Evolutionary conservation across 2,797 vertebrate genomes (phyloP).

Genomic region (Fringilla coelebs): DNA sequence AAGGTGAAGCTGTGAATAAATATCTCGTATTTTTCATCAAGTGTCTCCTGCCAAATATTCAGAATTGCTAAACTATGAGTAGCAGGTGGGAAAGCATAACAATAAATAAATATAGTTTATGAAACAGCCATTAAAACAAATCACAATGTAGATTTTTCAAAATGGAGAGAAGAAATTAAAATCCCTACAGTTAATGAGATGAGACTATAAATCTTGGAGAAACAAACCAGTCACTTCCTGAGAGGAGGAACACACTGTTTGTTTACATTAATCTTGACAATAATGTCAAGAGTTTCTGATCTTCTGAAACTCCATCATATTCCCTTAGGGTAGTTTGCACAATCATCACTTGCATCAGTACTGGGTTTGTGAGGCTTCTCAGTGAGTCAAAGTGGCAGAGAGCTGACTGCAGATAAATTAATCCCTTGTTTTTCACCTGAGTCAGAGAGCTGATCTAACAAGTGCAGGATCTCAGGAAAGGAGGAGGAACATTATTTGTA

Average conservation of each 20-base stretch:
- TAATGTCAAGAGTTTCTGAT: neutral
- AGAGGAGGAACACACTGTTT: neutral
- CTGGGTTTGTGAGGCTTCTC: neutral
- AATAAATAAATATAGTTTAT: neutral
- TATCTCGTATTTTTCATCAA: neutral
- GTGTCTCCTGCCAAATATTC: neutral
- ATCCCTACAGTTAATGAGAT: neutral
- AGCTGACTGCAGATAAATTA: conserved; percentile 30
- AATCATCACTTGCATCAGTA: conserved; percentile 13
- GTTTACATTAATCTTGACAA: neutral
- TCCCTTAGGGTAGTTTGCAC: conserved; percentile 5
- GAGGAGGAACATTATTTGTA: neutral
- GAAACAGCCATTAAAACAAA: neutral
- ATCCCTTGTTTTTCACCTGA: conserved; percentile 17
- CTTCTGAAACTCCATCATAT: neutral
- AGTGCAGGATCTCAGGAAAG: neutral
- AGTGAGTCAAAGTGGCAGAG: conserved; percentile 13
- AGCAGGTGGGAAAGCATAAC: neutral
- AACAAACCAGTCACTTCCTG: neutral
- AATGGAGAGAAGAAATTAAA: neutral
- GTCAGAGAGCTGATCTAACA: neutral
- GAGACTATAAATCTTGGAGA: neutral
- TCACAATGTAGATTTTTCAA: neutral
- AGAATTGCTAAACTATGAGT: neutral
- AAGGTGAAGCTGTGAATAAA: neutral